phyloP scores from a whole-genome alignment of 1,140 invertebrate species.

The Neuroterus valhalla region DNA sequence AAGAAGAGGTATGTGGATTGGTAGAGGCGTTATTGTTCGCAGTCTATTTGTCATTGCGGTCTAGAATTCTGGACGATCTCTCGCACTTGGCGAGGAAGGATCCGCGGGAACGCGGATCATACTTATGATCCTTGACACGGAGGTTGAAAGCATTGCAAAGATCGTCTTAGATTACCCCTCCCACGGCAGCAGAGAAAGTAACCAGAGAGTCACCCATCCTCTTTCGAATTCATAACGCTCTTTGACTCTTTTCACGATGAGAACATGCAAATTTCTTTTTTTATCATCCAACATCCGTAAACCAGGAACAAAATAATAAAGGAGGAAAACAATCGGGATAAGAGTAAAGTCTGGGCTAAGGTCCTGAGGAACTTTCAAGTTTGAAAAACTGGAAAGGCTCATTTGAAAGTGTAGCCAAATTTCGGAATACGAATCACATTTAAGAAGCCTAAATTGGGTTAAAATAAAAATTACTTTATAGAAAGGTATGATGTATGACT shows the following conservation, averaged over 20 bases:
- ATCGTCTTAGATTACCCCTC: conserved; percentile 11
- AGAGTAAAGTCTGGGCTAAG: no score
- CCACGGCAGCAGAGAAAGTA: conserved; percentile 13
- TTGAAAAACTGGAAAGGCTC: no score
- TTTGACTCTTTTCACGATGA: not conserved
- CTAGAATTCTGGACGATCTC: conserved; percentile 30
- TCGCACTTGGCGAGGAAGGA: conserved; percentile 4
- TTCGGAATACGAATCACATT: no score
- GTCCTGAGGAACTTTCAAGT: no score
- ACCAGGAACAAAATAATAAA: no score
- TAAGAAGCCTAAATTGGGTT: no score
- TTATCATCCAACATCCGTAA: no score
- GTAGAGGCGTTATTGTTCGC: conserved; percentile 40
- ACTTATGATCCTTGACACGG: conserved; percentile 27
- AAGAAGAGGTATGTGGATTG: conserved; percentile 25
- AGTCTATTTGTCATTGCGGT: conserved; percentile 52
- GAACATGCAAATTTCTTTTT: no score
- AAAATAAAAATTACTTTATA: no score
- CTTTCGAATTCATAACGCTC: conserved; percentile 6
- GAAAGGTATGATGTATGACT: no score
- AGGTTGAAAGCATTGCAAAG: conserved; percentile 1
- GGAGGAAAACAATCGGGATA: no score
- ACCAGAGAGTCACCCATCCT: conserved; percentile 1
- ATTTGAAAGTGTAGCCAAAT: no score
- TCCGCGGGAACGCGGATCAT: conserved; percentile 11